Percentiles rank a stretch among this genome's conserved stretches.
These are phyloP conservation scores for Melipona beecheii DNA, from an alignment of 2,888 invertebrate species.

Conservation along the genomic window DNA sequence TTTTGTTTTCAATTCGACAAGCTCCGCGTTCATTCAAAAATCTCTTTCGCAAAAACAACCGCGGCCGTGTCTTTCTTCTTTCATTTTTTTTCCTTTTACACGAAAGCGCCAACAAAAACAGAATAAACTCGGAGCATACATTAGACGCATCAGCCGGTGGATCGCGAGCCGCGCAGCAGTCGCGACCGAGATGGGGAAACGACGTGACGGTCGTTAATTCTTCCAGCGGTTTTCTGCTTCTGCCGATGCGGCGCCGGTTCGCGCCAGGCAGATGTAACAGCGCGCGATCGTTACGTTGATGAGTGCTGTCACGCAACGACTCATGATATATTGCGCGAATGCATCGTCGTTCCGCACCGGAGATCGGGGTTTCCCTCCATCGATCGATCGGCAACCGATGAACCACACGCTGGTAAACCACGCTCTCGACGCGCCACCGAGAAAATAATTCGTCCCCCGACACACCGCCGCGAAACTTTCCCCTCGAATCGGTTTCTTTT, in stretches of 20 bases:
- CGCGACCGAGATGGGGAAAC: constrained; percentile 3
- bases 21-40: background rate
- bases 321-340: constrained; percentile 48
- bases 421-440: background rate
- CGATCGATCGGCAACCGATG: constrained; percentile 35
- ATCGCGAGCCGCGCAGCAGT: background rate
- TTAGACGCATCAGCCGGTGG: background rate
- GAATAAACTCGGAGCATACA: background rate
- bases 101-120: background rate
- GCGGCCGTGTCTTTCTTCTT: background rate
- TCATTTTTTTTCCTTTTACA: no score
- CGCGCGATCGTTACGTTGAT: constrained; percentile 35
- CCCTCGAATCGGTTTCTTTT: constrained; percentile 17
- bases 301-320: constrained; percentile 33
- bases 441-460: constrained; percentile 44
- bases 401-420: constrained; percentile 8
- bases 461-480: constrained; percentile 16
- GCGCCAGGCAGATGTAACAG: constrained; percentile 32
- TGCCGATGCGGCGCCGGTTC: background rate
- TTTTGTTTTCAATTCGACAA: no score
- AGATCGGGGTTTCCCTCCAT: background rate
- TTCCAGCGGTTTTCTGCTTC: background rate
- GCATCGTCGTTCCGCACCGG: constrained; percentile 34
- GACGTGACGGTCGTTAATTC: constrained; percentile 32
- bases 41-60: background rate